Evolutionary conservation across 2,797 vertebrate species (phyloP), one percentile per base, ranked within the genome.

Genomic region (Anolis apletophallus): DNA sequence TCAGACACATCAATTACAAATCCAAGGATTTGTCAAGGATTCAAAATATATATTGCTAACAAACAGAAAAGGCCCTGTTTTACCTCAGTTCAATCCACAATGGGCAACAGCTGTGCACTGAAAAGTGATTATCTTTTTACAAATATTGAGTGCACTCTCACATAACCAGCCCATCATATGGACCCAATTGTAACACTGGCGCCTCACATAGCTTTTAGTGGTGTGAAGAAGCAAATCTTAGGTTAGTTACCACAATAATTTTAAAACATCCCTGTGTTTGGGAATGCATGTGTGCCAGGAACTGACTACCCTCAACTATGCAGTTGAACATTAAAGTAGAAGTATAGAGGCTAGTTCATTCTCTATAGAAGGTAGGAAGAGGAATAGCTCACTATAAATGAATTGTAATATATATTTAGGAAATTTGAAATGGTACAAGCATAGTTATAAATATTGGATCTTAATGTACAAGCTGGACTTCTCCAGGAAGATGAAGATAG

Each of bases 1-100:
- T 80, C 77, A 61, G 55, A 55, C 40, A 85, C 77, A 73, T 52
- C 54, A 59, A 50, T 73, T 80, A 80, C 40, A 85, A 85, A 85
- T 80, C 84, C 77, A 80, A 73, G 77, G 76, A 85, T 80, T 85
- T 85, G 84, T 80, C 69, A 73, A 85, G 77, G 84, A 85, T 85
- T 85, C 36, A 80, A 50, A 80, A 73, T 46, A 36, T 73, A 73
- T 73, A 80, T 85, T 80, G 68, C 84, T 85, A 85, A 85, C 76
- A 72, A 85, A 61, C 77, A 80, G 83, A 85, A 85, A 85, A 80
- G 55, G 84, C 21, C 54, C 52, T 59, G 40, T 50, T 80, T 80
- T 71, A 46, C 29, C 77, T 73, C 68, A 80, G 68, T 32, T 80
- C 76, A 61, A 80, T 80, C 76, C 84, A 85, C 77, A 80, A 80